Conservation (phyloP, 2,797 vertebrate genomes). For the Chrosomus eos region DNA sequence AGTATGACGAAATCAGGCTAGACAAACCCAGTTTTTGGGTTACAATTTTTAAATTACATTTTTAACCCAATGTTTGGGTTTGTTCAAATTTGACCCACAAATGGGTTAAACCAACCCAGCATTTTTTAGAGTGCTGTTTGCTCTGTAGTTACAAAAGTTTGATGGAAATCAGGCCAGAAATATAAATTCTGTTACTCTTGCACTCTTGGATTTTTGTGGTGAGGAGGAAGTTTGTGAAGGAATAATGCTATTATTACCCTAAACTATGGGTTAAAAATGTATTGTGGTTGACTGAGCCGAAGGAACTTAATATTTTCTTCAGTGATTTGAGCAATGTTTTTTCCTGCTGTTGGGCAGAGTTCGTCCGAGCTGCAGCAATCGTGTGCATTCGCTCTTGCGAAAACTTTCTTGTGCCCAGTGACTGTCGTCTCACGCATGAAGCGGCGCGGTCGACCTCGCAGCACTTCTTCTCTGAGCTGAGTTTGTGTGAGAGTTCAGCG, state of each 20-base stretch:
- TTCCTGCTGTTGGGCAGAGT: neutral
- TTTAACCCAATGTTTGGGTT: too few relatives aligned
- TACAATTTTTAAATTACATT: too few relatives aligned
- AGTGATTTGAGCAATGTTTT: neutral
- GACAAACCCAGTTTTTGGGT: too few relatives aligned
- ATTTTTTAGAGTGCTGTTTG: too few relatives aligned
- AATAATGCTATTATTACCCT: neutral
- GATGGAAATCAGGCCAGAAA: conserved; percentile 33
- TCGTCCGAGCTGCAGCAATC: neutral
- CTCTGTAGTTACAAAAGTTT: conserved; percentile 6
- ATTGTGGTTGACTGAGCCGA: neutral
- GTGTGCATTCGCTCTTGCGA: neutral
- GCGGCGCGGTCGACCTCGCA: neutral
- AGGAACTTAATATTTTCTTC: neutral
- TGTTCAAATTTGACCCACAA: too few relatives aligned
- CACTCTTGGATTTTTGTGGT: neutral
- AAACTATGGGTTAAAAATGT: neutral
- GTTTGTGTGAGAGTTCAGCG: neutral
- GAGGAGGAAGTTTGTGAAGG: neutral
- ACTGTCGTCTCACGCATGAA: neutral
- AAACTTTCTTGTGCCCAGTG: conserved; percentile 10
- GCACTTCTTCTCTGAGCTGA: conserved; percentile 9
- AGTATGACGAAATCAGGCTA: too few relatives aligned
- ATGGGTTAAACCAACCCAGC: too few relatives aligned
- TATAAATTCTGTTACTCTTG: neutral